phyloP scores from a whole-genome alignment of 2,797 vertebrate species.

The Menidia menidia region DNA sequence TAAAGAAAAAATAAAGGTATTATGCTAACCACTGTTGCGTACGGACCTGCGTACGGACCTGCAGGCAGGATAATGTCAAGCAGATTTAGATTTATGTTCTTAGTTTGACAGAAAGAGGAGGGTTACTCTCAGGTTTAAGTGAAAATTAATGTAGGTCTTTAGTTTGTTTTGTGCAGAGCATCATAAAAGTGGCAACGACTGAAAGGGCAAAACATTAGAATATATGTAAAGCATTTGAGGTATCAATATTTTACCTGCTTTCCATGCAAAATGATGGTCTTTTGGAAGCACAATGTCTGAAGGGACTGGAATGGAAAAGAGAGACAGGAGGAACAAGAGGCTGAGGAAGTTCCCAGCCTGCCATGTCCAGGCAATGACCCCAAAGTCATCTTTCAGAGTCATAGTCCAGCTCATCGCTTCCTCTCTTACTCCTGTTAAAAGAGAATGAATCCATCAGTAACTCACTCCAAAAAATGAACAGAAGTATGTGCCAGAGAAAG shows the following conservation, averaged over 20 bases:
- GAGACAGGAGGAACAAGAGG: conserved; percentile 81
- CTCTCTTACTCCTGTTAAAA: conserved; percentile 86
- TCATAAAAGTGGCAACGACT: conserved; percentile 39
- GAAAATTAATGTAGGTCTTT: conserved; percentile 27
- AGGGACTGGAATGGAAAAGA: conserved; percentile 81
- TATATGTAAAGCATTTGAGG: not conserved
- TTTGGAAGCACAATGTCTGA: conserved; percentile 86
- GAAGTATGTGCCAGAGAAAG: conserved; percentile 16
- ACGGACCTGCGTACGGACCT: conserved; percentile 10
- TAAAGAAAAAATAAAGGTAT: conserved; percentile 33
- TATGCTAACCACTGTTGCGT: conserved; percentile 53
- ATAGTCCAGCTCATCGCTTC: conserved; percentile 91
- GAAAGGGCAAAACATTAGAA: not conserved
- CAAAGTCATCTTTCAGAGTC: conserved; percentile 88
- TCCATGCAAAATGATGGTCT: conserved; percentile 92
- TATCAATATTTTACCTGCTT: conserved; percentile 87
- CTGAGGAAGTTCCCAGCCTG: conserved; percentile 78
- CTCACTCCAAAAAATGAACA: conserved; percentile 32
- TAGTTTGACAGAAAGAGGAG: conserved; percentile 27
- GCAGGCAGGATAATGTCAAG: conserved; percentile 31
- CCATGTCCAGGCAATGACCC: conserved; percentile 83
- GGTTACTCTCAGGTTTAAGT: conserved; percentile 11
- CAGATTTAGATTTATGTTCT: conserved; percentile 18
- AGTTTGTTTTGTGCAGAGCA: not conserved
- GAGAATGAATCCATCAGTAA: conserved; percentile 56